A percentile compares a stretch with the other conserved stretches of the same genome.
These are phyloP conservation scores for Drosophila infuscata DNA, from an alignment of 2,888 invertebrate genomes.

Conservation along the genomic window DNA sequence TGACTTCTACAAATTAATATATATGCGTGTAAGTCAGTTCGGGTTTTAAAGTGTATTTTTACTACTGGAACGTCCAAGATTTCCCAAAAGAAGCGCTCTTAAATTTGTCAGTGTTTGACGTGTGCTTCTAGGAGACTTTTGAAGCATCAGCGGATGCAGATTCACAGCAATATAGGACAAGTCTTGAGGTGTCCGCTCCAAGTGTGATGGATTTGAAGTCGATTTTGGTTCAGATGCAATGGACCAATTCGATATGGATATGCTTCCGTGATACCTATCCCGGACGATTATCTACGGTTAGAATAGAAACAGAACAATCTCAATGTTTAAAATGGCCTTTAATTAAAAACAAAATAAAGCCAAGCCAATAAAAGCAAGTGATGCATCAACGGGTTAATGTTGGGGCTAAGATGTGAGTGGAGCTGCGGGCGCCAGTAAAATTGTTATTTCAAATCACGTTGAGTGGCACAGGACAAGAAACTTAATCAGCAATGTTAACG, in stretches of 20 bases:
- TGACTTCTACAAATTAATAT: constrained; percentile 18
- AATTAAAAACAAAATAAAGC: constrained; percentile 34
- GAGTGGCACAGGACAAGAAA: constrained; percentile 82
- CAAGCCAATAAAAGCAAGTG: constrained; percentile 44
- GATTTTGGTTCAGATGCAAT: not conserved
- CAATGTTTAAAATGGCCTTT: constrained; percentile 16
- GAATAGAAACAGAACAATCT: constrained; percentile 1
- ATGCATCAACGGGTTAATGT: constrained; percentile 45
- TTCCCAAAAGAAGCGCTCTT: constrained; percentile 2
- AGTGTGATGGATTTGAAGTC: not conserved
- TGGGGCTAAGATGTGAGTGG: constrained; percentile 12
- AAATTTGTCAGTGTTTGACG: constrained; percentile 9
- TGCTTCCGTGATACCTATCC: constrained; percentile 6
- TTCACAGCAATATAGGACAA: constrained; percentile 5
- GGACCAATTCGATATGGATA: constrained; percentile 2
- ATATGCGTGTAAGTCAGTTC: constrained; percentile 26
- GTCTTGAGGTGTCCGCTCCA: not conserved
- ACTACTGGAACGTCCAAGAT: not conserved
- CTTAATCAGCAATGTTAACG: constrained; percentile 83
- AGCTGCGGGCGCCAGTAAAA: constrained; percentile 45
- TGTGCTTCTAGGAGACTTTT: constrained; percentile 19
- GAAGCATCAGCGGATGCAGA: constrained; percentile 13
- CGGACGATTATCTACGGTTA: not conserved
- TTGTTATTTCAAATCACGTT: constrained; percentile 80
- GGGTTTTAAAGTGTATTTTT: not conserved